These are phyloP conservation scores for Nymphalis c-album DNA, from an alignment of 2,888 invertebrate genomes.

Conservation along the genomic window DNA sequence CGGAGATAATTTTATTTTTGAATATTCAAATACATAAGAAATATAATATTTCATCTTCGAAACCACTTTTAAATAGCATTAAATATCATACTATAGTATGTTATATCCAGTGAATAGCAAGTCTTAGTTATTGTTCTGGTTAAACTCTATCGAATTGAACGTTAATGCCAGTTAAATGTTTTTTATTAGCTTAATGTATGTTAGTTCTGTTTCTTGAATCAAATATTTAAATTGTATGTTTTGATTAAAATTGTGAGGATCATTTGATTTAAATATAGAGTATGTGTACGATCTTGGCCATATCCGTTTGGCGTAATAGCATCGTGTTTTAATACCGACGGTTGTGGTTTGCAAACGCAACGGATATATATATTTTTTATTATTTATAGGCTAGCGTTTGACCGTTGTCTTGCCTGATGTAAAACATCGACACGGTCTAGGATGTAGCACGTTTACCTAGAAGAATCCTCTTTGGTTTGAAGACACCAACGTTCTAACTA, in stretches of 20 bases:
- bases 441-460: no score
- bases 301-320: not conserved
- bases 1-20: no score
- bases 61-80: not conserved
- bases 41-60: not conserved
- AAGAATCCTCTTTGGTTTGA: no score
- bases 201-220: conserved; percentile 6
- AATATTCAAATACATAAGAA: not conserved
- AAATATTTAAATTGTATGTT: not conserved
- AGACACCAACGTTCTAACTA: no score
- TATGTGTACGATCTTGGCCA: not conserved
- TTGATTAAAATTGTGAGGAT: not conserved
- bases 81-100: not conserved
- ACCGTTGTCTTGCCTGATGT: no score
- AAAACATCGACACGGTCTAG: no score
- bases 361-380: not conserved
- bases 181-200: conserved; percentile 4
- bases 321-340: not conserved
- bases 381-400: no score
- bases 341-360: no score
- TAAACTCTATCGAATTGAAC: not conserved
- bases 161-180: conserved; percentile 3
- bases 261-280: not conserved
- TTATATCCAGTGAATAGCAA: not conserved
- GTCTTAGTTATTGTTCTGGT: conserved; percentile 4